Conservation (phyloP, 2,113 vertebrate species). For the Rhea pennata region DNA sequence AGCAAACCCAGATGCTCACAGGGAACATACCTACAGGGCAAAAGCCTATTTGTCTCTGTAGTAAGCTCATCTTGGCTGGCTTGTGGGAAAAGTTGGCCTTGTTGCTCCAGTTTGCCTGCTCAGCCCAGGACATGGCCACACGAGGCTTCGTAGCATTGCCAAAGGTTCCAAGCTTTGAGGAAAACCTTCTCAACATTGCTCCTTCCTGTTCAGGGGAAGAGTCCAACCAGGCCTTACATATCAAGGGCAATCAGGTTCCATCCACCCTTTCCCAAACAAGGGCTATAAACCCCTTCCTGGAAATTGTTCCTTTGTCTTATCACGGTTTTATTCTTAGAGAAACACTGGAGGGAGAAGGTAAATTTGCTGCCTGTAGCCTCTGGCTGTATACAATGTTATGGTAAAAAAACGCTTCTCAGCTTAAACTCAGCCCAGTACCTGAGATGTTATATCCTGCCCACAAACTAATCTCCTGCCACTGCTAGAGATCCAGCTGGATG, state of each 20-base stretch:
- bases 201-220: not conserved
- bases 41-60: not conserved
- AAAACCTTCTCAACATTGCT: not conserved
- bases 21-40: fast-evolving
- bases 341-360: not conserved
- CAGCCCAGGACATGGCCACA: not conserved
- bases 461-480: too few relatives aligned
- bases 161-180: not conserved
- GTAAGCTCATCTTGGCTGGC: not conserved
- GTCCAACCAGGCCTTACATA: not conserved
- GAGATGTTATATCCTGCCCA: not conserved
- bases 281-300: not conserved
- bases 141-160: not conserved
- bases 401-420: not conserved
- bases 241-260: not conserved
- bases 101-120: not conserved
- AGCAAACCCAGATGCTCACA: not conserved
- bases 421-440: not conserved
- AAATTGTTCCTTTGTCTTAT: not conserved
- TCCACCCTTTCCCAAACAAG: not conserved
- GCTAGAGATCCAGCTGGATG: not conserved
- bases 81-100: not conserved
- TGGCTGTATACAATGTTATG: not conserved
- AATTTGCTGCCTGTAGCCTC: not conserved
- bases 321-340: not conserved